phyloP scores from a whole-genome alignment of 2,888 invertebrate species.

The Harmothoe impar region DNA sequence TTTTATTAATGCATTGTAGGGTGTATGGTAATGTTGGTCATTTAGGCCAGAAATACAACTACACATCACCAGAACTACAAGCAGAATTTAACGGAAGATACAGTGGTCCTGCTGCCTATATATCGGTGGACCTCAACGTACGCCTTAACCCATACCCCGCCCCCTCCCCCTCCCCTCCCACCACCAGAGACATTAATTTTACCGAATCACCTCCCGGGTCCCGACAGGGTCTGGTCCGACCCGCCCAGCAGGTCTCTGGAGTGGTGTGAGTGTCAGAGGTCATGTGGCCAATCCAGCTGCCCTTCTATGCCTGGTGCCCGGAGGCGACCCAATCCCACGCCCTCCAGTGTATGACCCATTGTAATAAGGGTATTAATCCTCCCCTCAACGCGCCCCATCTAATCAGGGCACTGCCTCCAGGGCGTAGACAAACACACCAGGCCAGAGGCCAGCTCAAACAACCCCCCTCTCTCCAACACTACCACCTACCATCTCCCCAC shows the following conservation, averaged over 20 bases:
- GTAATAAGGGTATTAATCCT: slow-evolving; percentile 39
- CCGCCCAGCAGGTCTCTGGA: background rate
- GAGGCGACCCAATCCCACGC: background rate
- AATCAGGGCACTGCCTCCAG: background rate
- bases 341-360: slow-evolving; percentile 42
- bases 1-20: no score
- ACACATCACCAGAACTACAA: no score
- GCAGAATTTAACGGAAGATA: no score
- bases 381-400: background rate
- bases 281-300: background rate
- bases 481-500: background rate
- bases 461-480: background rate
- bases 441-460: background rate
- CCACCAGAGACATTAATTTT: slow-evolving; percentile 11
- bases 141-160: background rate
- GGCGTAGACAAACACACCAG: slow-evolving; percentile 7
- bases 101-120: no score
- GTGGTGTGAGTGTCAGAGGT: background rate
- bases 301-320: background rate
- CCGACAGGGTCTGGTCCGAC: background rate
- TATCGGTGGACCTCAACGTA: no score
- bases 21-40: no score
- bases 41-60: no score
- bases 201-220: background rate
- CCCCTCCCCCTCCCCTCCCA: no score